Base-by-base conservation (phyloP, 2,888 invertebrate genomes). In the Trichacis sp. region DNA sequence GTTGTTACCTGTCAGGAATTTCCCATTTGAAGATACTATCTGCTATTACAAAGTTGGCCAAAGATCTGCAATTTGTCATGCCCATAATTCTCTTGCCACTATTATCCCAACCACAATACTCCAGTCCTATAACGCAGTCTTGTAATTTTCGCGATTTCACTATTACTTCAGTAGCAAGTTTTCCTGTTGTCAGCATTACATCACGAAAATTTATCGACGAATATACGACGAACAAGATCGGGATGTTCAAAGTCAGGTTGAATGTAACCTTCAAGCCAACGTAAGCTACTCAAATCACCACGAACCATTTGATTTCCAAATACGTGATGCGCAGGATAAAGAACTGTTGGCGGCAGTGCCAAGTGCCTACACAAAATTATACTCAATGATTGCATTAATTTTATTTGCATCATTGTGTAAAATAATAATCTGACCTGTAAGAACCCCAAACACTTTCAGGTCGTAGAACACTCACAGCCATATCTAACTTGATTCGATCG, bases 191-290 rank as follows among this genome's bases (percentile, higher is more conserved):
- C 0, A 95, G 87, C 98, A 98, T 97, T 0, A 98, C 87, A 82
- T 98, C 98, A 77, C 95, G 91, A 89, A 97, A 98, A 85, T 98
- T 98, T 11, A 98, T 82, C 0, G 96, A 89, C 0, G 94, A 86
- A 78, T 93, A 95, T 74, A 91, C 88, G 0, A 93, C 88, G 79
- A 0, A 88, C 85, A 2, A 88, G 58, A n/a, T 78, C 61, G 1
- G 73, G 59, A 30, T 70, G 20, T 8, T 71, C 57, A 4, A 38
- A 50, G 4, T 33, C 54, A 0, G 72, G 55, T 45, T 18, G 88
- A 74, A 82, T 58, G 0, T 88, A 86, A 0, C 93, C 93, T 83
- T 96, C 91, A 4, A 96, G 84, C 95, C 95, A 96, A n/a, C 85
- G 88, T 40, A 98, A 80, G 1, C 94, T 92, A 0, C 94, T 92